phyloP scores from a whole-genome alignment of 2,888 invertebrate species.

The Drosophila borborema region DNA sequence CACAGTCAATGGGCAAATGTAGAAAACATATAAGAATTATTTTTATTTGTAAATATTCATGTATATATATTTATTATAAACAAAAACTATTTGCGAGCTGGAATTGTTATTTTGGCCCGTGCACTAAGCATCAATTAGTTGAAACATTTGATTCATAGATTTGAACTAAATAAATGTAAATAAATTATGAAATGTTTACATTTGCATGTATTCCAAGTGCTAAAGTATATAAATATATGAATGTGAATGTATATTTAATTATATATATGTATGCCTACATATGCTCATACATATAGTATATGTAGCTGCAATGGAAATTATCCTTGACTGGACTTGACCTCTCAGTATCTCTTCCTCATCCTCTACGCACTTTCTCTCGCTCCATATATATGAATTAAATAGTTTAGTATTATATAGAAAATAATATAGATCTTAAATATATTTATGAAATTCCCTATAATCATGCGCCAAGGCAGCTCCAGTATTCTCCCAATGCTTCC shows the following conservation, averaged over 20 bases:
- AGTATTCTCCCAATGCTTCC: background rate
- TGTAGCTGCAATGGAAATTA: background rate
- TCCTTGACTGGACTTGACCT: background rate
- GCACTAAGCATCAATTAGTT: background rate
- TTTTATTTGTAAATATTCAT: background rate
- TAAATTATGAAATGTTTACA: conserved; percentile 1
- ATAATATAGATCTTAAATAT: too few relatives aligned
- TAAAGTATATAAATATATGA: background rate
- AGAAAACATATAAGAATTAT: background rate
- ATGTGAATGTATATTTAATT: background rate
- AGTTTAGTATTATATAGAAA: background rate
- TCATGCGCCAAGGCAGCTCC: background rate
- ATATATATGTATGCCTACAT: background rate
- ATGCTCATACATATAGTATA: background rate
- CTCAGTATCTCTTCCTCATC: background rate
- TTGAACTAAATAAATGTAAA: conserved; percentile 1
- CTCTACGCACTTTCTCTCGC: background rate
- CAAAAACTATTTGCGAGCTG: background rate
- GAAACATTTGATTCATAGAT: background rate
- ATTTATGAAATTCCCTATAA: background rate
- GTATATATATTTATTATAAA: conserved; percentile 2
- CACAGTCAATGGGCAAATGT: background rate
- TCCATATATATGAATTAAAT: background rate
- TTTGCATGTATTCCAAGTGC: background rate
- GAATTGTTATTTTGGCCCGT: background rate